Base-by-base conservation (phyloP, 2,797 vertebrate genomes). In the Naso thynnoides region DNA sequence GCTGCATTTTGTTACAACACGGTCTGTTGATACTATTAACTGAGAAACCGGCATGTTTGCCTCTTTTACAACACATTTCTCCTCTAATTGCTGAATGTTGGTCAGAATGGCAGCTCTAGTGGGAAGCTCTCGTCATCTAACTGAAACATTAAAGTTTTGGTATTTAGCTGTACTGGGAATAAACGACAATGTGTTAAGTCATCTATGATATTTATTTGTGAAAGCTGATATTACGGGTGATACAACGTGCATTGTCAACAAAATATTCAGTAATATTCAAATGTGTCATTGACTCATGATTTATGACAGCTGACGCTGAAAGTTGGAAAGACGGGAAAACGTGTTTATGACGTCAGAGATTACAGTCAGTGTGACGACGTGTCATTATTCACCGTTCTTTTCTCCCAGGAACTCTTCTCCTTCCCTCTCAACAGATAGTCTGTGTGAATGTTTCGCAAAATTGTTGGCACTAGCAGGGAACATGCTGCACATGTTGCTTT, bases 321-420 rank as follows among this genome's bases (percentile, higher is more conserved):
- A 33, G 31, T 9, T 50, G 27, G 39, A 50, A 42, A 42, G 31
- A 71, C 33, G n/a, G 27, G 16, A 23, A 44, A 14, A 49, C 26
- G 54, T 50, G 41, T 60, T 16, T 60, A 16, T 69, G 60, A 61
- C 16, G 6, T 31, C 42, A 59, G 23, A 36, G 47, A 76, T 36
- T 31, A 55, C 36, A 62, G 73, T 57, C 45, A 27, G 15, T 41
- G 23, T 71, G 50, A 72, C 57, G 73, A 29, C 65, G 15, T 76
- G 36, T 33, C 42, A 59, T 56, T 63, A n/a, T 45, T 31, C 1
- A n/a, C 16, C 21, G 47, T 16, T 65, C 19, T 15, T 11, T 60
- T 70, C 29, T 24, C 29, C 15, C 48, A 23, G 27, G 48, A 60
- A 58, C 53, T 66, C 52, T 56, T 62, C 14, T 56, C 10, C n/a